Evolutionary conservation across 1,140 invertebrate genomes (phyloP).

Genomic region (Hypsibius dujardini): DNA sequence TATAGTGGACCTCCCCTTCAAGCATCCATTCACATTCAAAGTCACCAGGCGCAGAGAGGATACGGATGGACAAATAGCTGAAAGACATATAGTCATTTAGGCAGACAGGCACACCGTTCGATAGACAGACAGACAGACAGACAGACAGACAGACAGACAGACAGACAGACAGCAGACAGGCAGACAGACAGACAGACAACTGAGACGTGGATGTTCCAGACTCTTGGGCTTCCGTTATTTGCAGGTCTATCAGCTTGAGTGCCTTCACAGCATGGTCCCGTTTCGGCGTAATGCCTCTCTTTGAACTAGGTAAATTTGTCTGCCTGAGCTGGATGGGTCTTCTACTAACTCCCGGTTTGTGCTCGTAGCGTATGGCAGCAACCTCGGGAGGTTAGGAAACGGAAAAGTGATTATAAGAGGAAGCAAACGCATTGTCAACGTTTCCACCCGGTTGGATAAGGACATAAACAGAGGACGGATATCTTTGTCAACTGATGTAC

Average conservation of each 20-base stretch:
- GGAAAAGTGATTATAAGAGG: background rate
- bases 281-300: background rate
- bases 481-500: background rate
- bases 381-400: background rate
- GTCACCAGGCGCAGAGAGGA: too few species aligned
- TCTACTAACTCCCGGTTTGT: background rate
- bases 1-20: background rate
- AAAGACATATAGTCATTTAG: too few species aligned
- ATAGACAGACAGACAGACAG: too few species aligned
- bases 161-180: too few species aligned
- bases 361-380: background rate
- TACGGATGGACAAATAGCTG: too few species aligned
- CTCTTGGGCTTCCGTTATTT: background rate
- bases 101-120: too few species aligned
- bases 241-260: background rate
- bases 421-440: background rate
- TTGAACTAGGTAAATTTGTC: background rate
- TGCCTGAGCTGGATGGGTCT: background rate
- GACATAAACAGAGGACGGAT: background rate
- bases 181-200: too few species aligned
- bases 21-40: too few species aligned
- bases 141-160: too few species aligned
- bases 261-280: constrained; percentile 2
- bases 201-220: background rate
- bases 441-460: background rate